These are phyloP conservation scores for Leptinotarsa rubiginosa DNA, from an alignment of 2,888 invertebrate species.

Conservation along the genomic window DNA sequence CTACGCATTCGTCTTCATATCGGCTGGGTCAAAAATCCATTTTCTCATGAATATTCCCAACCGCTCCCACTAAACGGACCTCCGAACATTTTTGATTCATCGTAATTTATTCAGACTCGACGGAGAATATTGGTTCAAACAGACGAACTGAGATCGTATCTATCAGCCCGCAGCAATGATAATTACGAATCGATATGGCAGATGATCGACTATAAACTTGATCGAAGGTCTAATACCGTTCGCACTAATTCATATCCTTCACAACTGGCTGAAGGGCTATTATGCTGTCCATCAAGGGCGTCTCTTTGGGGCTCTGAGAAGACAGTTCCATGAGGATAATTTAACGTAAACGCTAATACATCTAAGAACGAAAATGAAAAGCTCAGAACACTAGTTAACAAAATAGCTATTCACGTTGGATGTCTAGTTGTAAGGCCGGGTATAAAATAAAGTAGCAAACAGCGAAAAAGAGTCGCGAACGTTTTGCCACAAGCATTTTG, in stretches of 20 bases:
- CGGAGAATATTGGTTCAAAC: conserved; percentile 33
- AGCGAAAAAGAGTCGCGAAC: too few species aligned
- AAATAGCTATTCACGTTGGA: too few species aligned
- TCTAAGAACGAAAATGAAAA: too few species aligned
- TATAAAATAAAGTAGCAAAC: too few species aligned
- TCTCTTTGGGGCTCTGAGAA: not conserved
- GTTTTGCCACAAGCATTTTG: too few species aligned
- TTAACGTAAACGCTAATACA: too few species aligned
- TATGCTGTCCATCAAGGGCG: conserved; percentile 38
- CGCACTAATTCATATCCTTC: conserved; percentile 43
- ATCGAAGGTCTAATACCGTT: conserved; percentile 43
- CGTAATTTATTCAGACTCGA: conserved; percentile 40
- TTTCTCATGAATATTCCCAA: conserved; percentile 17
- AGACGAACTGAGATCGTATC: conserved; percentile 36
- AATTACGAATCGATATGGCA: conserved; percentile 44
- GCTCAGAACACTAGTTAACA: too few species aligned
- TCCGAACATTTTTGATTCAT: conserved; percentile 18
- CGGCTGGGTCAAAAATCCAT: not conserved
- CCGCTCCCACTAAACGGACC: not conserved
- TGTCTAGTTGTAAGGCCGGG: too few species aligned
- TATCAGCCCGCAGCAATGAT: conserved; percentile 41
- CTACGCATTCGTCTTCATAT: conserved; percentile 8
- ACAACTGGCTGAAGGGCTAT: conserved; percentile 38
- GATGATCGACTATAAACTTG: conserved; percentile 47
- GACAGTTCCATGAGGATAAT: not conserved